phyloP scores from a whole-genome alignment of 2,888 invertebrate species.

The Allolobophora icterica region DNA sequence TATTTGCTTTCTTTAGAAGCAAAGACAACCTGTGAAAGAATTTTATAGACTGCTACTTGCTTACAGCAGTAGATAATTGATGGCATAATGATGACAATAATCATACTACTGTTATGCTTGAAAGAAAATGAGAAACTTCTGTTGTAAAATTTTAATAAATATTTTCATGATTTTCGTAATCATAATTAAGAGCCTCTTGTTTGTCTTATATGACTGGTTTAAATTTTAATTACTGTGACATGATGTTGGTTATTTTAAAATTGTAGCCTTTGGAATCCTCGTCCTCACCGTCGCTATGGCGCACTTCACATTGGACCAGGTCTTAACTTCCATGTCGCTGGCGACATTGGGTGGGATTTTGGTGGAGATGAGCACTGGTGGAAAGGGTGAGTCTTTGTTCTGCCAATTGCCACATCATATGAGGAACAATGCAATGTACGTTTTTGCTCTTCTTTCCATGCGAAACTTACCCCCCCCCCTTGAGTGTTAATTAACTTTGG shows the following conservation, averaged over 20 bases:
- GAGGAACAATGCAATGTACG: neutral
- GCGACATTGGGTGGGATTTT: neutral
- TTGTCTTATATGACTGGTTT: neutral
- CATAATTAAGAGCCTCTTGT: slow-evolving; percentile 6
- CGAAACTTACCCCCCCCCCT: neutral
- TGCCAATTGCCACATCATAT: neutral
- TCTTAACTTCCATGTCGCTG: neutral
- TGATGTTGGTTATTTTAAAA: neutral
- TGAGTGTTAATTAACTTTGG: neutral
- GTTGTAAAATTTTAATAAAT: too few relatives aligned
- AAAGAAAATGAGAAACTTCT: neutral
- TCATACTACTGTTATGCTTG: neutral
- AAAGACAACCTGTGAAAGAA: neutral
- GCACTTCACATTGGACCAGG: slow-evolving; percentile 27
- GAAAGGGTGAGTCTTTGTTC: slow-evolving; percentile 20
- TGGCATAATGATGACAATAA: neutral
- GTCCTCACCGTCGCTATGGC: neutral
- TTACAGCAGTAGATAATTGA: neutral
- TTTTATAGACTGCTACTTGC: neutral
- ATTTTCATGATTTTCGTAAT: neutral
- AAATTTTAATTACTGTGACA: neutral
- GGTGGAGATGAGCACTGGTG: slow-evolving; percentile 24
- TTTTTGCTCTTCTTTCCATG: neutral
- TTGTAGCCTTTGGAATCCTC: neutral
- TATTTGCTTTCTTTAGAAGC: neutral